Evolutionary conservation across 2,113 vertebrate species (phyloP), one percentile per base, ranked within the genome.

Genomic region (Pelobates fuscus): DNA sequence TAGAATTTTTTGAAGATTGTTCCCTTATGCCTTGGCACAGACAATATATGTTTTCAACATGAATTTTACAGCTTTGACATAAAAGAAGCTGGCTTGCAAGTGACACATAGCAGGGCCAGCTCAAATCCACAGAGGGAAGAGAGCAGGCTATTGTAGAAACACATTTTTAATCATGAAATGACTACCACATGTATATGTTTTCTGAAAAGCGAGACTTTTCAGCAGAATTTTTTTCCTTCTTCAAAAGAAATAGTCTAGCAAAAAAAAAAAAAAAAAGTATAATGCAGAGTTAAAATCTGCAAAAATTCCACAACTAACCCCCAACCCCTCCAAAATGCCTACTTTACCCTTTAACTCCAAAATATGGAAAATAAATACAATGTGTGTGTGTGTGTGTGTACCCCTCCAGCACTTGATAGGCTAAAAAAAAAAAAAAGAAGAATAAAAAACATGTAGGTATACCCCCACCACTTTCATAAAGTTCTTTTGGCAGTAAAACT

Each of bases 11-110:
- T 68, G 54, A 61, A 77, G 73, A 77, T 77, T 61, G 73, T 77
- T 77, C 57, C 73, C 73, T 77, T 77, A 77, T 77, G 73, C 65
- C 55, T 77, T 68, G 73, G 73, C 73, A 76, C 64, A 77, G 73
- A 77, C 73, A 68, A 67, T 76, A 60, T 54, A 68, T 68, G 65
- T 77, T 77, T 68, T 77, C 65, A 77, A 37, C 65, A 61, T 49
- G 65, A 77, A 68, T 77, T 77, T 77, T 77, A 77, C 73, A 68
- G 57, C 73, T 77, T 61, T 77, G 72, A 77, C 73, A 67, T 76
- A 76, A 76, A 76, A 76, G 73, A 76, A 76, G 37, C 62, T 76
- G 73, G 73, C 61, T 77, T 77, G 72, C 73, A 77, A 68, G 73
- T 77, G 73, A 77, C 73, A 77, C 65, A 77, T 68, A 23, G 73